These are phyloP conservation scores for Neotragus moschatus DNA, from an alignment of 2,113 vertebrate genomes.

Conservation along the genomic window DNA sequence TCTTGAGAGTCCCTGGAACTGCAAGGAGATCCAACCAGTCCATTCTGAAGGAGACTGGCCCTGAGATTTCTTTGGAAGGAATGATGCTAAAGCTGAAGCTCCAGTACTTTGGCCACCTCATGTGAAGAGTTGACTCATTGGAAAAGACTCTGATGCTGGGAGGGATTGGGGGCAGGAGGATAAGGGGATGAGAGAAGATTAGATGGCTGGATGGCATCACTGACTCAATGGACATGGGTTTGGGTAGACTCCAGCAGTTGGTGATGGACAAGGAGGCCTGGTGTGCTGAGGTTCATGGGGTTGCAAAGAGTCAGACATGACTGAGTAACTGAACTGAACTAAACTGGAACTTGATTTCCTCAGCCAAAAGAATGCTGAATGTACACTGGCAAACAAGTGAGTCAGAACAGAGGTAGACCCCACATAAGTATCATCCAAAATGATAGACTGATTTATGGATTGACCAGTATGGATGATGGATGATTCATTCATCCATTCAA, in stretches of 20 bases:
- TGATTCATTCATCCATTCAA: background rate
- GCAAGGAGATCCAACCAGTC: background rate
- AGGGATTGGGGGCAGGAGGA: background rate
- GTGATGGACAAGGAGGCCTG: background rate
- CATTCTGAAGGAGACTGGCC: background rate
- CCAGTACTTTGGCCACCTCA: background rate
- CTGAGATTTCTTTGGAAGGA: background rate
- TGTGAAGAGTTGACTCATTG: background rate
- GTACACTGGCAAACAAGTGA: background rate
- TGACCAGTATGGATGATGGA: too few species aligned
- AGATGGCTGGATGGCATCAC: background rate
- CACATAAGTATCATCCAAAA: background rate
- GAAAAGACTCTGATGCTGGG: background rate
- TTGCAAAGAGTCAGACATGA: background rate
- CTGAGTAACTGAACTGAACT: background rate
- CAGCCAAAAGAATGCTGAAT: background rate
- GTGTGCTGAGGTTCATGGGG: fast-evolving
- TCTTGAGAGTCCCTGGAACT: background rate
- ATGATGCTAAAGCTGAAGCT: background rate
- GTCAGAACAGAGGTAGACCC: background rate
- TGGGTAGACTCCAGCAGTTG: background rate
- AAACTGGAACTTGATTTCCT: background rate
- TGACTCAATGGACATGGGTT: background rate
- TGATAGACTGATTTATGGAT: background rate
- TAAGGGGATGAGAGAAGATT: fast-evolving